Evolutionary conservation across 2,113 vertebrate genomes (phyloP), one percentile per base, ranked within the genome.

Genomic region (Baryphthengus martii): DNA sequence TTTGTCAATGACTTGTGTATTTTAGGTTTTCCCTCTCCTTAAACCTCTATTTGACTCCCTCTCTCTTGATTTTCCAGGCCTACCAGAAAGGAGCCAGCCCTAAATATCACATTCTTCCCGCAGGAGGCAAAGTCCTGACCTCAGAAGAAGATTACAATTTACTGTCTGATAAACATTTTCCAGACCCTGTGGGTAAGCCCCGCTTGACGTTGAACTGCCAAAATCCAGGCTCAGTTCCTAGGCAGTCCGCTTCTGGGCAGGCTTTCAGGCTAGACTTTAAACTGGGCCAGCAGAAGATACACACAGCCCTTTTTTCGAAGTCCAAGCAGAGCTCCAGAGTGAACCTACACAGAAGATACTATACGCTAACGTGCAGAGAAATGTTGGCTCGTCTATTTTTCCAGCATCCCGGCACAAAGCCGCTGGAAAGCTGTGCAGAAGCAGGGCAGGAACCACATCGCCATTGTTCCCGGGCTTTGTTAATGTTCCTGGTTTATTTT

Each of bases 91-190:
- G 99, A 76, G 66, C 68, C 44, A 97, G 96, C 65, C 97, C 99
- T 8, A 97, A 97, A 65, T 90, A 97, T n/a, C 98, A 97, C 13
- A 52, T 99, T 95, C 93, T 99, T 83, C 98, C 99, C 71, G 99
- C 98, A 81, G 98, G 98, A 85, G 99, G 99, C 95, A 97, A 97
- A 80, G 98, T 99, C 21, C 85, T 99, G 56, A 99, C 98, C 59
- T 98, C 98, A 75, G 98, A 99, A 97, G 98, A 98, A 40, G 97
- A 96, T 76, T 99, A 99, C 97, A 98, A 98, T 96, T 94, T 97
- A 14, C 85, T 99, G 78, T 98, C 99, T 94, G 99, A 99, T 94
- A 97, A 96, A 74, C 98, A 98, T 88, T 99, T 99, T 86, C 98
- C 98, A 76, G 98, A 99, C 74, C 97, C 97, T 81, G 95, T 97